Evolutionary conservation across 2,113 vertebrate species (phyloP), one percentile per base, ranked within the genome.

Genomic region (Scalopus aquaticus): DNA sequence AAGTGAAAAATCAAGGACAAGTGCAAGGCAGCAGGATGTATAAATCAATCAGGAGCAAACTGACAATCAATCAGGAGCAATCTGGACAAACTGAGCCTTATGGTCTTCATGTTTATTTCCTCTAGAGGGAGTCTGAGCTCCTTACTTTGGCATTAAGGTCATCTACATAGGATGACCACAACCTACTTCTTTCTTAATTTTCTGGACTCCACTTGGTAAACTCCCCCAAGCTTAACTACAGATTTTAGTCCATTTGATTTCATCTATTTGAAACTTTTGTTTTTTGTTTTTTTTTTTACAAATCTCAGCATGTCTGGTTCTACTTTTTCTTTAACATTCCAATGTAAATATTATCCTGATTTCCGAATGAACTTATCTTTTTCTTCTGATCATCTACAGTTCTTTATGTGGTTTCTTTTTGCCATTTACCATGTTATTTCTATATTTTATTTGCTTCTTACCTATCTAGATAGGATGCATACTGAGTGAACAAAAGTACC

Each of bases 381-480:
- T 67, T 90, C 74, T 90, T 81, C 28, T 32, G 37, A 60, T 70
- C 20, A 80, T 90, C 24, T 5, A 28, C 10, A 58, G 37, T 88
- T 91, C 24, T 76, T 93, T 54, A n/a, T 91, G 28, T 87, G 46
- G 39, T 62, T 83, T 78, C 70, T 83, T 78, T 94, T 94, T 90
- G 42, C 37, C 37, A 65, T 67, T 88, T 64, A 35, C 30, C 20
- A 4, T 67, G 6, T 51, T 90, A 87, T 74, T 88, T 93, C 85
- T 93, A 17, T 85, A 22, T 77, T 77, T 90, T 76, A 44, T 87
- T 90, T 94, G 26, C n/a, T 93, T 94, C 65, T 93, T 37, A 7
- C 91, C 9, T 69, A 0, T 80, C 20, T 46, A 80, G 65, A 37
- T 87, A 69, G 28, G 10, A 62, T 20, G 80, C 49, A 46, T 28